A percentile compares a stretch with the other conserved stretches of the same genome.
These are phyloP conservation scores for Mythimna lalbum DNA, from an alignment of 2,888 invertebrate species.

Conservation along the genomic window DNA sequence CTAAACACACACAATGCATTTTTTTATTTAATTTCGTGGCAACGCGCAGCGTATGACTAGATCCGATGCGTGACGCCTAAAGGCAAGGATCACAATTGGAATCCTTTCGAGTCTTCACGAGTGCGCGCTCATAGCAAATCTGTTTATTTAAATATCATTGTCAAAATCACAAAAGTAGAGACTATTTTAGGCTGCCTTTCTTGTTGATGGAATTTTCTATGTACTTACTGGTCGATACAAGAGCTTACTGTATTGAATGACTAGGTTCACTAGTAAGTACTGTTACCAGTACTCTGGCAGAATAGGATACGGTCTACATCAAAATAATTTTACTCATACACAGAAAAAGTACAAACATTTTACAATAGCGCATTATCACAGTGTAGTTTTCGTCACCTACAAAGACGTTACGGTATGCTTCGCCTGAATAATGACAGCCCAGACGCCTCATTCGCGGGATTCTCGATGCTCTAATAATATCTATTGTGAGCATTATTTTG, in stretches of 20 bases:
- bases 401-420: conserved; percentile 1
- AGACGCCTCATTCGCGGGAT: conserved; percentile 35
- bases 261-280: too few relatives aligned
- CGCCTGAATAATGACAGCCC: conserved; percentile 21
- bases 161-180: background rate
- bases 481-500: conserved; percentile 16
- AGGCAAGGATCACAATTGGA: too few relatives aligned
- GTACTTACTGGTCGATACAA: too few relatives aligned
- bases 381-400: background rate
- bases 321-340: background rate
- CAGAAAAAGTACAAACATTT: background rate
- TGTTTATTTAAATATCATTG: too few relatives aligned
- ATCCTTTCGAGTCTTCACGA: too few relatives aligned
- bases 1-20: too few relatives aligned
- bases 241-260: too few relatives aligned
- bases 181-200: background rate
- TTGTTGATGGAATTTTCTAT: too few relatives aligned
- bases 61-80: too few relatives aligned
- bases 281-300: background rate
- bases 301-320: background rate
- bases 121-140: too few relatives aligned
- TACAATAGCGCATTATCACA: background rate
- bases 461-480: conserved; percentile 41
- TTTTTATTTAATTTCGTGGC: too few relatives aligned
- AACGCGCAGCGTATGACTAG: too few relatives aligned